phyloP scores from a whole-genome alignment of 2,113 vertebrate genomes.

The Ornithorhynchus anatinus region DNA sequence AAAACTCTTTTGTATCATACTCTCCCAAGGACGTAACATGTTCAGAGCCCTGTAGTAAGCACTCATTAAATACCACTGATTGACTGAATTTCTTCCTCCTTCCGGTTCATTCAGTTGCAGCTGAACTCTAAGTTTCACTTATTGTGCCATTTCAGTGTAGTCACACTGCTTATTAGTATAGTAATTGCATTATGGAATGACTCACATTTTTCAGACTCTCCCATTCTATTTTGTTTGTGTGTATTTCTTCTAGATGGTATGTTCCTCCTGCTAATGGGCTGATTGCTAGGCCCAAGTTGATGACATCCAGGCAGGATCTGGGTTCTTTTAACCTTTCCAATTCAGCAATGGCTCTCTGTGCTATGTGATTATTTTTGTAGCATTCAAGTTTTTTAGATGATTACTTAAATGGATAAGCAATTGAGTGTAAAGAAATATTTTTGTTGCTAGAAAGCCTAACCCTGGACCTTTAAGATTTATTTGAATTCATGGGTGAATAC shows the following conservation, averaged over 20 bases:
- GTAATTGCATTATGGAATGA: neutral
- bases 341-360: neutral
- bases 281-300: neutral
- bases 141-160: neutral
- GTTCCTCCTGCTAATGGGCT: neutral
- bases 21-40: too few relatives aligned
- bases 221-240: neutral
- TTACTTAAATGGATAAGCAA: neutral
- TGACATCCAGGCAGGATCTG: neutral
- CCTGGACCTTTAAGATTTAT: too few relatives aligned
- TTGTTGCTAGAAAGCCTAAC: too few relatives aligned
- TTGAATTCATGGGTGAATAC: too few relatives aligned
- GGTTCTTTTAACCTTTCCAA: neutral
- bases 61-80: too few relatives aligned
- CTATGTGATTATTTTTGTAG: neutral
- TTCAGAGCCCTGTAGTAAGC: too few relatives aligned
- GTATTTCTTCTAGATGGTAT: neutral
- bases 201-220: neutral
- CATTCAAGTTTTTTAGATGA: neutral
- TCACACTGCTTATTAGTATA: neutral
- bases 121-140: neutral
- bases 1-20: too few relatives aligned
- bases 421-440: too few relatives aligned
- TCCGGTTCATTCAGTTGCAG: neutral
- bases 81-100: neutral